These are phyloP conservation scores for Rhombomys opimus DNA, from an alignment of 2,113 vertebrate genomes.

Conservation along the genomic window DNA sequence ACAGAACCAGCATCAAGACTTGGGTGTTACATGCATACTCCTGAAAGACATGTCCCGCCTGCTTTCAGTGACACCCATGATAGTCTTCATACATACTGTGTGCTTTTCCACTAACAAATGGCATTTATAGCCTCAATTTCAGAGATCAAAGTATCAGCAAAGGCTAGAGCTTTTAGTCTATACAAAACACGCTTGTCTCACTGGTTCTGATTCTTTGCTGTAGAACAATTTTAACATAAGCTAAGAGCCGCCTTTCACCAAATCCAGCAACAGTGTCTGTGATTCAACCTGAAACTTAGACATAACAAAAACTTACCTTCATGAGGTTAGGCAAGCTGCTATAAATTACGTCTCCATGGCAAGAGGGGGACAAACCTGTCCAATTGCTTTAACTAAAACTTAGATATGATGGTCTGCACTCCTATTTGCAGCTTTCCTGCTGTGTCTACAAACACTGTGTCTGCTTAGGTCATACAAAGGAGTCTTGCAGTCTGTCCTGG, in stretches of 20 bases:
- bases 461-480: background rate
- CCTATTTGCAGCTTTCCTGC: background rate
- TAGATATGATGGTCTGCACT: too few relatives aligned
- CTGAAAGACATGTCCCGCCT: background rate
- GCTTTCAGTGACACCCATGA: background rate
- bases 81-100: background rate
- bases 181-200: background rate
- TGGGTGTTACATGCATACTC: background rate
- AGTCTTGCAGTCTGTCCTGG: background rate
- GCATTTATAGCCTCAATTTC: background rate
- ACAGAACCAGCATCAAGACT: background rate
- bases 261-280: background rate
- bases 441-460: background rate
- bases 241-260: background rate
- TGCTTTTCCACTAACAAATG: background rate
- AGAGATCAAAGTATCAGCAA: background rate
- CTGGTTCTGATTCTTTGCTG: background rate
- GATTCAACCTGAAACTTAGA: background rate
- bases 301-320: background rate
- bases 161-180: background rate
- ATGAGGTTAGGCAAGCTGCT: background rate
- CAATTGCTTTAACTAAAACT: background rate
- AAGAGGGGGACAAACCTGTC: background rate
- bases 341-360: background rate
- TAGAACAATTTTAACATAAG: conserved; percentile 18